phyloP scores from a whole-genome alignment of 2,888 invertebrate species.

The Hydriomena furcata region DNA sequence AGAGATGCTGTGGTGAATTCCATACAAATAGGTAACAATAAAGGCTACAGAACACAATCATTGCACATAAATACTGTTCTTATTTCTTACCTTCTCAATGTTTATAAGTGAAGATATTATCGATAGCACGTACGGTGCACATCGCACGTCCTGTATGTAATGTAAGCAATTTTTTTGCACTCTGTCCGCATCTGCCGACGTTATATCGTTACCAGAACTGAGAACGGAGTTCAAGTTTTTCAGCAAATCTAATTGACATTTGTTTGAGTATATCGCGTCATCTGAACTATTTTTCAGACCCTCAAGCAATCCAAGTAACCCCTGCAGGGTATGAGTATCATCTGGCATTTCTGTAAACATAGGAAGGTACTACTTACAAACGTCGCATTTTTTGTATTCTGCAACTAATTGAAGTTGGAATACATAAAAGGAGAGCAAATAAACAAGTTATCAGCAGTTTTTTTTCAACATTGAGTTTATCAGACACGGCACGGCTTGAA shows the following conservation, averaged over 20 bases:
- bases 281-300: slow-evolving; percentile 6
- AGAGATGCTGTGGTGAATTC: no score
- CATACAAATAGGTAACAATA: no score
- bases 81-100: slow-evolving; percentile 13
- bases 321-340: slow-evolving; percentile 6
- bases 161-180: slow-evolving; percentile 37
- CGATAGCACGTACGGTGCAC: slow-evolving; percentile 8
- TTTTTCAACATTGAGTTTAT: slow-evolving; percentile 1
- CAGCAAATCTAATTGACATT: slow-evolving; percentile 5
- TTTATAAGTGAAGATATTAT: slow-evolving; percentile 17
- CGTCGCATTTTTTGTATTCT: not conserved
- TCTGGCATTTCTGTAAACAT: slow-evolving; percentile 28
- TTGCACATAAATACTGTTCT: not conserved
- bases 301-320: slow-evolving; percentile 10
- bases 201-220: not conserved
- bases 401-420: not conserved
- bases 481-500: no score
- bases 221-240: slow-evolving; percentile 7
- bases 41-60: no score
- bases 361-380: not conserved
- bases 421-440: slow-evolving; percentile 7
- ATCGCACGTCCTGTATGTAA: slow-evolving; percentile 24
- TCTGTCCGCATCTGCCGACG: slow-evolving; percentile 12
- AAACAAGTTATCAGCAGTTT: slow-evolving; percentile 13
- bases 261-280: slow-evolving; percentile 9